These are phyloP conservation scores for Indri indri DNA, from an alignment of 2,113 vertebrate genomes.

Conservation along the genomic window DNA sequence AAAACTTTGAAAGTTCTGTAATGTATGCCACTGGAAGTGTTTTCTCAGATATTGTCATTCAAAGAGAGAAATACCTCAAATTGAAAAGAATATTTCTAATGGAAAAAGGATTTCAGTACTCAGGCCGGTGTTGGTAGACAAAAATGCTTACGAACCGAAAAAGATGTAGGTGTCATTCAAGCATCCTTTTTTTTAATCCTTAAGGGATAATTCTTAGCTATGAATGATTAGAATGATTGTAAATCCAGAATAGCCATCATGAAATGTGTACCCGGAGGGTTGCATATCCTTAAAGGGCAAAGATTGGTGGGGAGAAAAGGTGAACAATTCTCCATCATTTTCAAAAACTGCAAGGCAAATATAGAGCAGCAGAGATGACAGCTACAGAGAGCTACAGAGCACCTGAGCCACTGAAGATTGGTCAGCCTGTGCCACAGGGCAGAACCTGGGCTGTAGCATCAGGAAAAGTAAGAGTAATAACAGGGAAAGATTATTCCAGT, in stretches of 20 bases:
- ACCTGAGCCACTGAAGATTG: not conserved
- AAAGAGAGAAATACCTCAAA: not conserved
- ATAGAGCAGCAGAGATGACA: not conserved
- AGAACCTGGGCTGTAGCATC: not conserved
- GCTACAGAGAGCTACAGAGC: not conserved
- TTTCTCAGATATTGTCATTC: not conserved
- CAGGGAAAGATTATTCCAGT: not conserved
- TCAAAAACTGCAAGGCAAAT: not conserved
- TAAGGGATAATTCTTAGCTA: not conserved
- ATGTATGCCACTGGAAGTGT: not conserved
- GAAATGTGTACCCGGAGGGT: not conserved
- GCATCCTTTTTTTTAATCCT: not conserved
- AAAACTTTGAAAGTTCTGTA: not conserved
- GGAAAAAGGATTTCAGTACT: not conserved
- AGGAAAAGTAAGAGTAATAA: not conserved
- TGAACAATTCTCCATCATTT: not conserved
- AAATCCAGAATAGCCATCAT: not conserved
- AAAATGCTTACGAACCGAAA: not conserved
- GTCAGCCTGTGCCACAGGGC: not conserved
- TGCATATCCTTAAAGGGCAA: not conserved
- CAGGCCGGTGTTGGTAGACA: not conserved
- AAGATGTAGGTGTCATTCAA: not conserved
- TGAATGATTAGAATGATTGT: not conserved
- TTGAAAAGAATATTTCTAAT: not conserved
- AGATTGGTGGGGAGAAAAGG: not conserved